Evolutionary conservation across 2,888 invertebrate species (phyloP), one percentile per base, ranked within the genome.

Genomic region (Meta bourneti): DNA sequence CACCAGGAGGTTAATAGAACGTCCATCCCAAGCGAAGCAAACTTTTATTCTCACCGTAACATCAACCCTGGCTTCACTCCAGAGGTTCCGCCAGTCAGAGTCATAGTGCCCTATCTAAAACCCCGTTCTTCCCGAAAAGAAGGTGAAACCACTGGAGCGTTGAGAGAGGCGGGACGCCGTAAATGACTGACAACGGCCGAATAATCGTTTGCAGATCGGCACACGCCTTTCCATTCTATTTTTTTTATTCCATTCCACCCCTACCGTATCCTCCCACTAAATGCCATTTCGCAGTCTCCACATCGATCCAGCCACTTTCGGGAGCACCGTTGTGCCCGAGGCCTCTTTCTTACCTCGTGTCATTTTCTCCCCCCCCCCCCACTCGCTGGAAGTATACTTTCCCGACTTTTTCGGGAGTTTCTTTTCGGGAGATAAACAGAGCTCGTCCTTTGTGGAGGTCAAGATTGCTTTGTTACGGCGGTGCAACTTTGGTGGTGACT

Each of bases 121-220:
- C 16, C 61, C 61, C 61, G 61, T 34, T 34, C 34, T 34, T 34
- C 34, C 7, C 61, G 16, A 61, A 79, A 20, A 34, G 34, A 61
- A 79, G 34, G 4, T 34, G 20, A 84, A 74, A 52, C 72, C 16
- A 52, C 20, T 48, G 54, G 51, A 51, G 34, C 51, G 72, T 83
- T 13, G 20, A 71, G 51, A 9, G 72, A 52, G 83, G 75, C 71
- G 83, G 20, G 52, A 84, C 74, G 13, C 48, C 74, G 34, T 83
- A 84, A 84, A n/a, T 84, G 84, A 84, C 74, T 74, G 83, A 84
- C 84, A 84, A 75, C 54, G 61, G 75, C n/a, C 52, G 74, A 84
- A 84, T 75, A 34, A 84, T 84, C 74, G 84, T 84, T 84, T 34
- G 19, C 54, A 48, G 61, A 74, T 48, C 54, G 75, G 61, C 61